Evolutionary conservation across 2,113 vertebrate genomes (phyloP), one percentile per base, ranked within the genome.

Genomic region (Hassar affinis): DNA sequence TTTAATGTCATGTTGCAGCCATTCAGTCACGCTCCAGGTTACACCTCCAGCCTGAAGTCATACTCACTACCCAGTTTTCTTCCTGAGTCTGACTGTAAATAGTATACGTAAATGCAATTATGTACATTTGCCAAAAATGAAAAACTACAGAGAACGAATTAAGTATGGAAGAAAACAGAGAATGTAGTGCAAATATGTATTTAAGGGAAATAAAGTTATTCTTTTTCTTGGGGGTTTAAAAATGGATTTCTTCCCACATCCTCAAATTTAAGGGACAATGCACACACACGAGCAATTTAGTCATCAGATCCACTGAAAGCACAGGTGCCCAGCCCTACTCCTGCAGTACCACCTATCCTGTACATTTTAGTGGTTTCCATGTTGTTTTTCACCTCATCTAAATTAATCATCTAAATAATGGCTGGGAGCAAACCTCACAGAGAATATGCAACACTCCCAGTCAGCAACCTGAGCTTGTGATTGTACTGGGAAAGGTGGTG

Each of bases 151-250:
- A 77, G 78, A 85, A 51, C n/a, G 80, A 82, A 85, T 59, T 57
- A 79, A 82, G 76, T 78, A 84, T 82, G 84, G 81, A 86, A 77
- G 80, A 86, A 78, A 85, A 84, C 71, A 6, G 54, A 87, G 83
- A 87, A 88, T 89, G 89, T 88, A 90, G 87, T 91, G 92, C 87
- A 91, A 90, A 91, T 89, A 90, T 90, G 86, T 91, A 90, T 90
- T 86, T 85, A 92, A 90, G 88, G 88, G 86, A 90, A 94, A 92
- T 93, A 91, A 92, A 82, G 83, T 88, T 89, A 90, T 91, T 91
- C 86, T 91, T 92, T 88, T 91, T 89, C 90, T 92, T 90, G 88
- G 90, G 88, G 89, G 90, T 88, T 87, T 86, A 71, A 86, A 81
- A 54, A 25, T 56, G 9, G 38, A 18, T 76, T 76, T 76, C 61